Evolutionary conservation across 2,113 vertebrate genomes (phyloP).

Genomic region (Pipa parva): DNA sequence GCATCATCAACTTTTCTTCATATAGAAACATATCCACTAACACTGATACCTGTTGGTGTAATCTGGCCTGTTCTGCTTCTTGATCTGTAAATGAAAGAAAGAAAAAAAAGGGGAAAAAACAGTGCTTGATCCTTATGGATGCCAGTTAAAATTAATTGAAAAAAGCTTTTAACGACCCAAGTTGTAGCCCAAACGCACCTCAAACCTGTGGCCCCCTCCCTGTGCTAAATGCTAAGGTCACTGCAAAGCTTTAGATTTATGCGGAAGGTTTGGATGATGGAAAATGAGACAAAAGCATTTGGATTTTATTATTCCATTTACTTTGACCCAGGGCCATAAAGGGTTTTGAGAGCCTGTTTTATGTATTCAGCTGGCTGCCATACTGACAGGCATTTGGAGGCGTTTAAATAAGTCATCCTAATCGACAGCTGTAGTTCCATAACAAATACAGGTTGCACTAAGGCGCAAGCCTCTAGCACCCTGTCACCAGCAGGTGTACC

Average conservation of each 20-base stretch:
- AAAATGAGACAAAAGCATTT: conserved; percentile 98
- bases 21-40: conserved; percentile 10
- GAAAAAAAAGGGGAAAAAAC: conserved; percentile 50
- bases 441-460: conserved; percentile 92
- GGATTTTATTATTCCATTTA: conserved; percentile 99
- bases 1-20: background rate
- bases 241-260: conserved; percentile 87
- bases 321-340: conserved; percentile 94
- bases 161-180: conserved; percentile 76
- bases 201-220: conserved; percentile 66
- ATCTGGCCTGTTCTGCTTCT: conserved; percentile 51
- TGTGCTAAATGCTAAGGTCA: conserved; percentile 78
- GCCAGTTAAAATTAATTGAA: conserved; percentile 80
- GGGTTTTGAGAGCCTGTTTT: conserved; percentile 98
- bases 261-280: conserved; percentile 75
- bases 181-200: conserved; percentile 71
- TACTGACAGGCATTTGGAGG: conserved; percentile 97
- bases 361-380: conserved; percentile 99
- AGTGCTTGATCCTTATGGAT: conserved; percentile 73
- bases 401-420: conserved; percentile 96
- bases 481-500: conserved; percentile 91
- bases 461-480: conserved; percentile 71
- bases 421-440: conserved; percentile 95
- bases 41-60: conserved; percentile 46
- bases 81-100: conserved; percentile 54